Base-by-base conservation (phyloP, 2,797 vertebrate species). In the Coendou prehensilis region DNA sequence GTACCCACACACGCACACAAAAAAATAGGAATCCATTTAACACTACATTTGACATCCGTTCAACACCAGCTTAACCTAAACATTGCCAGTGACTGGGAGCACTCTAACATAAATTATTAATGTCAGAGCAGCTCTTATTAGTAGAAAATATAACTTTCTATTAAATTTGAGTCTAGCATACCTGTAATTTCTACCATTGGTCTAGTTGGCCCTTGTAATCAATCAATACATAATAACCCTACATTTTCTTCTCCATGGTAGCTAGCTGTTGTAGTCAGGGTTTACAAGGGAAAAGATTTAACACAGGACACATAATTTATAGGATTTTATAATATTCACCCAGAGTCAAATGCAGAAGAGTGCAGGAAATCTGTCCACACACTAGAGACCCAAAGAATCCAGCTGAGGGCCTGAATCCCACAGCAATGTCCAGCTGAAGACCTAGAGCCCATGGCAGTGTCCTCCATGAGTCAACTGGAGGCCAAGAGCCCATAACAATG, bases 21-120 rank as follows among this genome's bases (percentile, higher is more conserved):
- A 41, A 82, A 84, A 28, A 94, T 75, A 87, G 69, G 18, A 89
- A 89, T 85, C 28, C 28, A 81, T 10, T 89, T 37, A 94, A 92
- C 41, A 30, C 8, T 30, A 6, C 86, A 41, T 94, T 57, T 94
- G 23, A 9, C n/a, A 82, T 22, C 22, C 89, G 4, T 26, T 22
- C 3, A 23, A 54, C 82, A 41, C 28, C 84, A n/a, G 3, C 6
- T 86, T 79, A 95, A n/a, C 45, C 50, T 79, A 83, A 83, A 73
- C 71, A 81, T 59, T 78, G 20, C 57, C 76, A 79, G n/a, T 75
- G 63, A 94, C 18, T 52, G 3, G 81, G 47, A 64, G 52, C 30
- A 73, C 37, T 91, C 52, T 57, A 73, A 52, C 28, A 87, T 91
- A 76, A 92, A 10, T 76, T 92, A 37, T 71, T 86, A 37, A 79